Evolutionary conservation across 2,113 vertebrate genomes (phyloP), one percentile per base, ranked within the genome.

Genomic region (Microtus montanus): DNA sequence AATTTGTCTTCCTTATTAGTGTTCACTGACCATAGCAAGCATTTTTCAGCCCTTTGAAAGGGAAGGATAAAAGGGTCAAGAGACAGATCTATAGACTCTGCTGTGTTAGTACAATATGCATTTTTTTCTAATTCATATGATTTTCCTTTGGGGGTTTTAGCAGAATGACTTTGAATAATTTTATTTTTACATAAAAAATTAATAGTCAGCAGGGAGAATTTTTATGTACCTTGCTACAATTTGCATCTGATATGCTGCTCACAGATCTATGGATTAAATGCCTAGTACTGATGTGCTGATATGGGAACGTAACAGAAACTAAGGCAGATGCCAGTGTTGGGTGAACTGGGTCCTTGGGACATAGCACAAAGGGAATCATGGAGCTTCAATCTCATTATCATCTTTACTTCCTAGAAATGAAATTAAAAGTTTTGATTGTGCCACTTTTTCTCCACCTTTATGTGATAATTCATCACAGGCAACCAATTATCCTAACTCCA

Each of bases 131-230:
- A 66, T 86, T 52, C 14, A 5, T 19, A 8, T 17, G 22, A 20
- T 10, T 91, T 94, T 12, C 73, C 14, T 24, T 92, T 89, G 63
- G 71, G n/a, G 7, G 14, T 33, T 91, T 71, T 82, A 64, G 54
- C 28, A 49, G 19, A 64, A 4, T 24, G 14, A 12, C 63, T 95
- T 91, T 63, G 5, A 93, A 88, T 2, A 28, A 5, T 71, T 96
- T 80, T 38, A 35, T 13, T 38, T 63, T 74, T 91, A 54, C 4
- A 89, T 24, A 35, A 89, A 74, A 74, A 66, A 44, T 71, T 86
- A 14, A 80, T 7, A 28, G 0, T 63, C 7, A 26, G 7, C 61
- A 87, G 5, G 44, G 2, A 84, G 2, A 75, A 77, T 78, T 64
- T 33, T 28, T 10, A 75, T 28, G 7, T 14, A 30, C 9, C 24